Evolutionary conservation across 2,888 invertebrate species (phyloP).

Genomic region (Watsonalla cultraria): DNA sequence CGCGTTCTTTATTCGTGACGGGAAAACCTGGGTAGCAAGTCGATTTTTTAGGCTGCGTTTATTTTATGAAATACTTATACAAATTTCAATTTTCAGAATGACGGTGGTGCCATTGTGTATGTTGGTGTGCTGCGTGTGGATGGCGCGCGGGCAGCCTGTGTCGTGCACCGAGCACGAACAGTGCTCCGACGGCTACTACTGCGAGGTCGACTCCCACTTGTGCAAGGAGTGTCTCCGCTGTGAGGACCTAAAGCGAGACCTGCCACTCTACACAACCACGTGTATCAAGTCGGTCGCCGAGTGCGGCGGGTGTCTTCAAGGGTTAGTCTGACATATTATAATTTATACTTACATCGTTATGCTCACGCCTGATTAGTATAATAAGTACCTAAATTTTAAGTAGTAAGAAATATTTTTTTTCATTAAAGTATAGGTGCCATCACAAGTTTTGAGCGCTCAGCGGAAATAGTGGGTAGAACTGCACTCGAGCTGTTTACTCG

Average conservation of each 20-base stretch:
- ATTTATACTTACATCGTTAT: too few species aligned
- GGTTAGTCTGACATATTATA: constrained; percentile 25
- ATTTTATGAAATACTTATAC: neutral
- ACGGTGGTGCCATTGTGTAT: constrained; percentile 15
- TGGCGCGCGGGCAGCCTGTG: constrained; percentile 16
- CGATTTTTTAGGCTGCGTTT: too few species aligned
- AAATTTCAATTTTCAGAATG: constrained; percentile 1
- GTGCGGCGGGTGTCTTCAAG: constrained; percentile 50
- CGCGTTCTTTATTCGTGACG: too few species aligned
- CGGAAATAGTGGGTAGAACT: too few species aligned
- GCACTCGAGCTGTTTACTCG: too few species aligned
- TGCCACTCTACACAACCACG: constrained; percentile 14
- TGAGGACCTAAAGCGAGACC: constrained; percentile 40
- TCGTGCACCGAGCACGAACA: constrained; percentile 34
- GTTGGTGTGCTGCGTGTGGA: constrained; percentile 10
- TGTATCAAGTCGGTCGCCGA: constrained; percentile 47
- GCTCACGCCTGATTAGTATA: too few species aligned
- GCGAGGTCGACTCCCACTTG: constrained; percentile 25
- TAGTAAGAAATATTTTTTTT: too few species aligned
- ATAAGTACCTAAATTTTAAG: too few species aligned
- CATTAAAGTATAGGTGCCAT: too few species aligned
- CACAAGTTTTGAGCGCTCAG: too few species aligned
- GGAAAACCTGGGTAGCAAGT: too few species aligned
- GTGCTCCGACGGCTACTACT: constrained; percentile 41
- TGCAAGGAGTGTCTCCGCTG: constrained; percentile 51